Percentiles rank a stretch among this genome's conserved stretches.
Conservation (phyloP, 2,888 invertebrate genomes). For the Athalia rosae region DNA sequence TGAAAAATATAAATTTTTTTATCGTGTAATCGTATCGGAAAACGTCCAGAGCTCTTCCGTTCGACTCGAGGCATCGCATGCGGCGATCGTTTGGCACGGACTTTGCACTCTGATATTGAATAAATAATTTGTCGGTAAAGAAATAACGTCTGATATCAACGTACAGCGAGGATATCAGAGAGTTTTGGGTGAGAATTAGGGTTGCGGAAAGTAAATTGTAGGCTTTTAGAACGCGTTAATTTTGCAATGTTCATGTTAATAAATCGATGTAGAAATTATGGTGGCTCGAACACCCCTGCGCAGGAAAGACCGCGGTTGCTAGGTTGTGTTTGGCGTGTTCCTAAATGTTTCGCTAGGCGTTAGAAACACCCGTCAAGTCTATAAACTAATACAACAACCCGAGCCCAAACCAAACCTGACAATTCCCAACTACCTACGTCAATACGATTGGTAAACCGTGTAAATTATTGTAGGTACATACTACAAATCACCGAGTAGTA, state of each 20-base stretch:
- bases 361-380: conserved; percentile 57
- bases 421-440: conserved; percentile 23
- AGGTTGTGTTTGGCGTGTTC: conserved; percentile 61
- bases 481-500: too few relatives aligned
- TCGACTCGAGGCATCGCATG: too few relatives aligned
- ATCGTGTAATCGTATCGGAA: too few relatives aligned
- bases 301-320: conserved; percentile 61
- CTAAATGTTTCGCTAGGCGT: conserved; percentile 44
- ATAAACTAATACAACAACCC: conserved; percentile 49
- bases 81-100: too few relatives aligned
- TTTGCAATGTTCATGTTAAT: not conserved
- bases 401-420: not conserved
- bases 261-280: conserved; percentile 34
- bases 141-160: too few relatives aligned
- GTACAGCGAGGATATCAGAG: too few relatives aligned
- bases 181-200: too few relatives aligned
- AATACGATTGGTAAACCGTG: not conserved
- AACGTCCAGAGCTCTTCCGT: too few relatives aligned
- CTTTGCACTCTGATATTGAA: too few relatives aligned
- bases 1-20: not conserved
- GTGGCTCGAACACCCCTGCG: conserved; percentile 34
- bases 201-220: not conserved
- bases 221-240: conserved; percentile 10
- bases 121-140: too few relatives aligned
- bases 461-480: too few relatives aligned